Base-by-base conservation (phyloP, 2,113 vertebrate genomes). In the Furnarius figulus region DNA sequence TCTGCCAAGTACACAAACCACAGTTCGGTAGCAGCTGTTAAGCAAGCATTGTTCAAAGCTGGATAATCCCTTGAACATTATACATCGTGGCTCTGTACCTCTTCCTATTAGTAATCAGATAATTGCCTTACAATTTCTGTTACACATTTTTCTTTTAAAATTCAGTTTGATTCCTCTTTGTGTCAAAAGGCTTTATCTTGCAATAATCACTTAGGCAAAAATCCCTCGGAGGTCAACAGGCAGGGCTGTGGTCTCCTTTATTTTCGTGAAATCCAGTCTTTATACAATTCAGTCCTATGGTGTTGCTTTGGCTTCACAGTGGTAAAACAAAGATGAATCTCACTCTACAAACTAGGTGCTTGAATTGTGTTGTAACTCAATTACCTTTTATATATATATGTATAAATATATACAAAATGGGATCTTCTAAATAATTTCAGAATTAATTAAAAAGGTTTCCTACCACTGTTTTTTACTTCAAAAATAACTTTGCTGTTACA, bases 41-140 rank as follows among this genome's bases (percentile, higher is more conserved):
- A 95, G 92, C 96, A 95, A 94, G 93, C 81, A 89, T 85, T 97
- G 44, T 95, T 97, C 91, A 96, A 96, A 97, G 70, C 78, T 91
- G 67, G 80, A 72, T 96, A 82, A 81, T 96, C 91, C 97, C 87
- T 84, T 95, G 92, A 97, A 93, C 87, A 87, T 94, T 93, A 73
- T 84, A 92, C 66, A 62, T 63, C 12, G 58, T 77, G 72, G 73
- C 85, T 76, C 89, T 94, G 52, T 90, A 82, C 89, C 76, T 93
- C 88, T 97, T 83, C 91, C 65, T 91, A 77, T 94, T 92, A 96
- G 78, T 86, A 94, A 97, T 75, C 59, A 55, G 73, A 83, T 95
- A 97, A 94, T 59, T 95, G 96, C 47, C 62, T 91, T 85, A 67
- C 83, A 74, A 87, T 85, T 96, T 90, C 76, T 90, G 56, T 72